A percentile compares a stretch with the other conserved stretches of the same genome.
Evolutionary conservation across 2,797 vertebrate species (phyloP).

Genomic region (Microctenopoma steveboyesi): DNA sequence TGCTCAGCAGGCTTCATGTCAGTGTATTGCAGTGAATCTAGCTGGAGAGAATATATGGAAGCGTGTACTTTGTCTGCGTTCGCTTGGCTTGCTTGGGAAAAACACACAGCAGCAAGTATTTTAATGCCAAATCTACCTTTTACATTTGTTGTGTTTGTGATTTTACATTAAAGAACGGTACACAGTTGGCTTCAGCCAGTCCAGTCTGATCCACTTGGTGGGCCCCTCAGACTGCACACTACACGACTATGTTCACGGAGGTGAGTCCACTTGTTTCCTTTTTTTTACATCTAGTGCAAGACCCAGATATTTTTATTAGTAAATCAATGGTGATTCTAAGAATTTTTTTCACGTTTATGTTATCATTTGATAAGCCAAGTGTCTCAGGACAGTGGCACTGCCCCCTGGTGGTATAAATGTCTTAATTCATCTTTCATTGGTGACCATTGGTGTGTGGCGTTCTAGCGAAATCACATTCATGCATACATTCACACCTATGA

Average conservation of each 20-base stretch:
- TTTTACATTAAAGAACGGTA: conserved; percentile 82
- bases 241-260: conserved; percentile 91
- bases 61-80: not conserved
- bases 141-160: conserved; percentile 21
- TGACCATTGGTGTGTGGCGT: too few relatives aligned
- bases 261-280: conserved; percentile 76
- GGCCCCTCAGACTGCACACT: conserved; percentile 94
- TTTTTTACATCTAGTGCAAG: not conserved
- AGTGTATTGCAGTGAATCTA: not conserved
- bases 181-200: conserved; percentile 94
- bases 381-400: too few relatives aligned
- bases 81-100: conserved; percentile 3
- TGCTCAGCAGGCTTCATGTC: conserved; percentile 7
- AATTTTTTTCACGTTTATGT: not conserved
- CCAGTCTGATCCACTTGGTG: conserved; percentile 94
- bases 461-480: too few relatives aligned
- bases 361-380: too few relatives aligned
- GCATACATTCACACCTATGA: too few relatives aligned
- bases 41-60: not conserved
- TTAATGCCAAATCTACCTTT: not conserved
- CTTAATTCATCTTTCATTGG: too few relatives aligned
- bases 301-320: not conserved
- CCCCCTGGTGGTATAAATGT: too few relatives aligned
- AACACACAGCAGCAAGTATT: not conserved
- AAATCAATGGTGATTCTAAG: not conserved